Evolutionary conservation across 35 echinoderm and acorn worm species (phyloP).

Genomic region (Eucidaris tribuloides): DNA sequence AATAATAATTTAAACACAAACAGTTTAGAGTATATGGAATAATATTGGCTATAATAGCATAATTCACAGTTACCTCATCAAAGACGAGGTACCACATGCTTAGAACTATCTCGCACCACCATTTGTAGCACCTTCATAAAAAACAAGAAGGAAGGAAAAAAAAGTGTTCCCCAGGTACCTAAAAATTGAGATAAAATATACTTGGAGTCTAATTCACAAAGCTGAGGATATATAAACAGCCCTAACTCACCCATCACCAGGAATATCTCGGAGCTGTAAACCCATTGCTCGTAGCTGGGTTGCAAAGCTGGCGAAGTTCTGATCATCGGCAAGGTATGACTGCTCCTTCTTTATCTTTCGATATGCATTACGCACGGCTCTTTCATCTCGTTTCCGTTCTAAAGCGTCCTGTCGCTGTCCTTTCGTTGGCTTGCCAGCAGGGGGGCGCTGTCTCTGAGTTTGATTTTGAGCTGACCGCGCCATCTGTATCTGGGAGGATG

Average conservation of each 20-base stretch:
- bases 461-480: slow-evolving; percentile 31
- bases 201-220: background rate
- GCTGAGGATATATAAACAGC: no score
- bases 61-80: no score
- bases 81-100: no score
- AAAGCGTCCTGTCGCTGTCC: slow-evolving; percentile 60
- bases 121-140: no score
- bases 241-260: slow-evolving; percentile 97
- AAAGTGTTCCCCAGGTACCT: background rate
- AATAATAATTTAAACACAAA: no score
- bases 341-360: slow-evolving; percentile 89
- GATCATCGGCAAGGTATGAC: slow-evolving; percentile 91
- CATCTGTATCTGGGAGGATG: no score
- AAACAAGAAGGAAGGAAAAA: background rate
- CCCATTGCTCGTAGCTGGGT: slow-evolving; percentile 89
- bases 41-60: no score
- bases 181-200: no score
- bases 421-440: slow-evolving; percentile 57
- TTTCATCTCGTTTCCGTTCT: slow-evolving; percentile 88
- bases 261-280: slow-evolving; percentile 84
- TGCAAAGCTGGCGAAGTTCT: slow-evolving; percentile 95
- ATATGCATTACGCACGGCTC: slow-evolving; percentile 59
- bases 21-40: no score
- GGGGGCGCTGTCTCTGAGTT: slow-evolving; percentile 7
- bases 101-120: no score